Conservation (phyloP, 1,140 invertebrate species). For the Nebria ingens region DNA sequence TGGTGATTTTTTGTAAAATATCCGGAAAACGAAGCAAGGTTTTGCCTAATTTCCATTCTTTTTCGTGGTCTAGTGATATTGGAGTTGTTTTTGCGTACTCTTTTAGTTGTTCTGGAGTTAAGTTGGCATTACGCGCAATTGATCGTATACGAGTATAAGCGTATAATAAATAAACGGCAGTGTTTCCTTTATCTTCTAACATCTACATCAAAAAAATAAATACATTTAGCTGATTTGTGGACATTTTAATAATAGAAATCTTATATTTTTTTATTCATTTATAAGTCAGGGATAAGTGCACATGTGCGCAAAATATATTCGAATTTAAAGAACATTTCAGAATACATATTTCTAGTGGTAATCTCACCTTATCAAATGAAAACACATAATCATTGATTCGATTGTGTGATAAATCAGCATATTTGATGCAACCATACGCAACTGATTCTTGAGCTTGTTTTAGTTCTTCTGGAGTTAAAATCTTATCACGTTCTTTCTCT, state of each 20-base stretch:
- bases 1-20: constrained; percentile 69
- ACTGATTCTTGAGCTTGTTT: constrained; percentile 77
- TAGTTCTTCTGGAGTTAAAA: constrained; percentile 75
- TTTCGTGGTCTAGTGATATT: constrained; percentile 72
- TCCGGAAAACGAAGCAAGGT: constrained; percentile 79
- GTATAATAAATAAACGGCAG: constrained; percentile 95
- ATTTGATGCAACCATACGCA: constrained; percentile 98
- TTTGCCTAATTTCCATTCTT: constrained; percentile 94
- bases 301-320: no score
- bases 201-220: constrained; percentile 49
- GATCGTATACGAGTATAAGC: constrained; percentile 89
- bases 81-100: constrained; percentile 42
- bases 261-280: no score
- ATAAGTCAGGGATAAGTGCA: constrained; percentile 11
- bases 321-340: constrained; percentile 3
- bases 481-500: constrained; percentile 86
- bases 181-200: constrained; percentile 98
- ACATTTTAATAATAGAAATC: not conserved
- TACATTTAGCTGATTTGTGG: not conserved
- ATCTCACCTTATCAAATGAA: constrained; percentile 82
- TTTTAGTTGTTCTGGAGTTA: constrained; percentile 44
- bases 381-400: constrained; percentile 93
- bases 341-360: constrained; percentile 7
- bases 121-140: constrained; percentile 71
- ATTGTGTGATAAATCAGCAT: constrained; percentile 93